These are phyloP conservation scores for Pantherophis guttatus DNA, from an alignment of 2,113 vertebrate species.

Conservation along the genomic window DNA sequence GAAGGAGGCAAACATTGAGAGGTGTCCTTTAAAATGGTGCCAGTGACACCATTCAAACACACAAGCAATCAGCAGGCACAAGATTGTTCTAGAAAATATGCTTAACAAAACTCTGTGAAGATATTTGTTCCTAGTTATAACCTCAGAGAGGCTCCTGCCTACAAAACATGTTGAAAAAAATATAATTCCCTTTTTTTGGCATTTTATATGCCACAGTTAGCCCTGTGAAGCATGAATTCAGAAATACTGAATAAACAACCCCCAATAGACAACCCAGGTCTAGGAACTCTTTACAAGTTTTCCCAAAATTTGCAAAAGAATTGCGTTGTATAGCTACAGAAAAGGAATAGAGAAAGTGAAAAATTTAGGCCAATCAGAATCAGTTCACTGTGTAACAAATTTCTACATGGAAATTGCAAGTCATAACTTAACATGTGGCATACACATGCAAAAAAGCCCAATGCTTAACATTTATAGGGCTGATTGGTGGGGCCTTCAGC, in stretches of 20 bases:
- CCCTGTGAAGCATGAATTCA: background rate
- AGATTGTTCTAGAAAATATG: background rate
- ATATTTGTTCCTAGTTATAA: background rate
- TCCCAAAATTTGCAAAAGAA: background rate
- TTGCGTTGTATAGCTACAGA: background rate
- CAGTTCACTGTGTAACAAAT: background rate
- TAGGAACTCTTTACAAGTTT: background rate
- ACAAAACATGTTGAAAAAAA: background rate
- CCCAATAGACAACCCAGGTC: background rate
- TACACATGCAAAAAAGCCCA: background rate
- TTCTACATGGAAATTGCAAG: background rate
- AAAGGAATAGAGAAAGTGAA: background rate
- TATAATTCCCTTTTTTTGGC: background rate
- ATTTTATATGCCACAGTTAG: background rate
- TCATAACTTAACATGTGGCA: background rate
- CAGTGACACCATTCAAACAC: background rate
- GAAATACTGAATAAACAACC: background rate
- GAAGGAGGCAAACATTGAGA: background rate
- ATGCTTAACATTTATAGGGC: background rate
- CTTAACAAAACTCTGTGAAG: background rate
- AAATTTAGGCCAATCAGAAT: background rate
- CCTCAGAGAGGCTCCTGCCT: background rate
- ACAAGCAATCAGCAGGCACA: background rate
- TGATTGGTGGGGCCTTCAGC: background rate
- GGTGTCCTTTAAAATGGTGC: background rate